phyloP scores from a whole-genome alignment of 2,113 vertebrate genomes.

The Phyllostomus hastatus region DNA sequence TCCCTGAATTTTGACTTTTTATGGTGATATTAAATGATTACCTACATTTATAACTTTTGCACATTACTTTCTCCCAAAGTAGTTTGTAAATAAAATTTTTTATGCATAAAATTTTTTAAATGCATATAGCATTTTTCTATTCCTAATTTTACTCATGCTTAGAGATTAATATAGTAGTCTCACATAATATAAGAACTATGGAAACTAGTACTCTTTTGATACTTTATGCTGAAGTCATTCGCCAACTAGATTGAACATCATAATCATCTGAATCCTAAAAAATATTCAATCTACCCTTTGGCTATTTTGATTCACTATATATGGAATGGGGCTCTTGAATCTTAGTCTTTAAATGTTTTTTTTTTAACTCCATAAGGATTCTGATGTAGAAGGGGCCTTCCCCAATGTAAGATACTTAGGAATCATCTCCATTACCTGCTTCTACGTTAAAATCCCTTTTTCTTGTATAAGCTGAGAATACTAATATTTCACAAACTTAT shows the following conservation, averaged over 20 bases:
- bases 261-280: not conserved
- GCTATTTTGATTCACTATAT: not conserved
- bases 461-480: not conserved
- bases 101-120: not conserved
- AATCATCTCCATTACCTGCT: not conserved
- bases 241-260: not conserved
- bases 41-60: not conserved
- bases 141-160: not conserved
- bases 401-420: not conserved
- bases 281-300: not conserved
- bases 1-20: not conserved
- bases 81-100: not conserved
- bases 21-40: not conserved
- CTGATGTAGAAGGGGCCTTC: not conserved
- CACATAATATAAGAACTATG: not conserved
- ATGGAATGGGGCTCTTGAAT: not conserved
- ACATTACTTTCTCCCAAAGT: not conserved
- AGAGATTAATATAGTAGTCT: not conserved
- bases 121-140: not conserved
- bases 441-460: not conserved
- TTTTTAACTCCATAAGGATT: not conserved
- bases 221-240: not conserved
- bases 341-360: not conserved
- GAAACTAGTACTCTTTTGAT: not conserved
- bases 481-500: not conserved